These are phyloP conservation scores for Parauchenoglanis ngamensis DNA, from an alignment of 2,797 vertebrate genomes.

Conservation along the genomic window DNA sequence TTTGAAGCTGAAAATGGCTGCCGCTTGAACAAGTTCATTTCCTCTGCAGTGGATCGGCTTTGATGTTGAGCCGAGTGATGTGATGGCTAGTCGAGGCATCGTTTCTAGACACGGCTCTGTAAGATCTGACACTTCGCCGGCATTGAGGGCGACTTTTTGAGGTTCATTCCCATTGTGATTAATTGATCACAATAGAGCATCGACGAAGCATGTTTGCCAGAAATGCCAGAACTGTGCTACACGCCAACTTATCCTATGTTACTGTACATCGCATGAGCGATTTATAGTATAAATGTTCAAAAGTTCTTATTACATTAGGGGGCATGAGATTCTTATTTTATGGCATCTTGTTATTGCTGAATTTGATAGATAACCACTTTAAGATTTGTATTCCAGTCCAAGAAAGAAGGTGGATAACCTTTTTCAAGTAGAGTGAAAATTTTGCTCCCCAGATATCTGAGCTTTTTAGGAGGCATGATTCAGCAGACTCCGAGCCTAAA, in stretches of 20 bases:
- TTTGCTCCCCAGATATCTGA: neutral
- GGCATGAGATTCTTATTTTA: neutral
- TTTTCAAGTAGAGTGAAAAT: neutral
- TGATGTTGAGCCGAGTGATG: conserved; percentile 46
- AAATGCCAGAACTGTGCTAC: neutral
- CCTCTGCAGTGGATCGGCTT: conserved; percentile 22
- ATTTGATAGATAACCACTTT: neutral
- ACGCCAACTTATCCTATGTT: too few species aligned
- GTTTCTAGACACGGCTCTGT: neutral
- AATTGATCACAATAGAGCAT: neutral
- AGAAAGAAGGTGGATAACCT: too few species aligned
- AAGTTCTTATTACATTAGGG: neutral
- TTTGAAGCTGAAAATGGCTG: conserved; percentile 63
- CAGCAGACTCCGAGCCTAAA: neutral
- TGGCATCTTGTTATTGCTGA: neutral
- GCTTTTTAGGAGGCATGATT: neutral
- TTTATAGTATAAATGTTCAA: neutral
- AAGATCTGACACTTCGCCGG: neutral
- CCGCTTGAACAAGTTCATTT: conserved; percentile 64
- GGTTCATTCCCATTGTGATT: neutral
- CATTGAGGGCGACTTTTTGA: neutral
- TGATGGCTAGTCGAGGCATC: neutral
- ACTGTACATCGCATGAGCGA: neutral
- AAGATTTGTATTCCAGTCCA: neutral
- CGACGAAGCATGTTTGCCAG: neutral